These are phyloP conservation scores for Chaenodraco wilsoni DNA, from an alignment of 2,797 vertebrate species.

Conservation along the genomic window DNA sequence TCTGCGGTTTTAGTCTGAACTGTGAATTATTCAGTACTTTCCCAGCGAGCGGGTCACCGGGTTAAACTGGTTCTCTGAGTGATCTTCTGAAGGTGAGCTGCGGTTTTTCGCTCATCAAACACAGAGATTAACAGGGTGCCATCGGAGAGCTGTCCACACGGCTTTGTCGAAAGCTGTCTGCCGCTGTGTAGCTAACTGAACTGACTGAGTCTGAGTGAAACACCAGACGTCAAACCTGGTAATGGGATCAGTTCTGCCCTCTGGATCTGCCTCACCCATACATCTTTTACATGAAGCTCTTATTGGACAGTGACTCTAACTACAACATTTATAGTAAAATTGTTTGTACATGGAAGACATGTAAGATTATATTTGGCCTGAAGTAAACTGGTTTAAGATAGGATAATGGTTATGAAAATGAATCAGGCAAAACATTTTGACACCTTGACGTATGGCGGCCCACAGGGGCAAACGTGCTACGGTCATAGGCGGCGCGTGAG, in stretches of 20 bases:
- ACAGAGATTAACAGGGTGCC: conserved; percentile 20
- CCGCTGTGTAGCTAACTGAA: conserved; percentile 31
- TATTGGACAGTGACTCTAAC: background rate
- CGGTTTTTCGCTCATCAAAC: conserved; percentile 46
- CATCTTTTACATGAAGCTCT: background rate
- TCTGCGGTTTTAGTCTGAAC: conserved; percentile 15
- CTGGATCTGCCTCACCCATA: background rate
- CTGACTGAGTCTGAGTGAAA: conserved; percentile 8
- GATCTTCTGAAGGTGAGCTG: conserved; percentile 29
- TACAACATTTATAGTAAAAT: background rate
- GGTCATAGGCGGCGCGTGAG: too few species aligned
- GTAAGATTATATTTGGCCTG: background rate
- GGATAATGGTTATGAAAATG: background rate
- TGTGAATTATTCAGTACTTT: conserved; percentile 53
- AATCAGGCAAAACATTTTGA: background rate
- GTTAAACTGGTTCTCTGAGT: conserved; percentile 47
- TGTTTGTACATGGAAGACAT: background rate
- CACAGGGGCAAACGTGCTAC: too few species aligned
- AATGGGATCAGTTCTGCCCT: background rate
- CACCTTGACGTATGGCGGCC: too few species aligned
- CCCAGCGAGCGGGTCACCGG: conserved; percentile 16
- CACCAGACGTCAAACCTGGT: too few species aligned
- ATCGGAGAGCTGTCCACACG: conserved; percentile 35
- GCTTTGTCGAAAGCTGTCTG: conserved; percentile 49
- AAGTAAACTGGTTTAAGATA: background rate